A percentile compares a stretch with the other conserved stretches of the same genome.
Conservation (phyloP, 2,797 vertebrate genomes). For the Muscicapa striata region DNA sequence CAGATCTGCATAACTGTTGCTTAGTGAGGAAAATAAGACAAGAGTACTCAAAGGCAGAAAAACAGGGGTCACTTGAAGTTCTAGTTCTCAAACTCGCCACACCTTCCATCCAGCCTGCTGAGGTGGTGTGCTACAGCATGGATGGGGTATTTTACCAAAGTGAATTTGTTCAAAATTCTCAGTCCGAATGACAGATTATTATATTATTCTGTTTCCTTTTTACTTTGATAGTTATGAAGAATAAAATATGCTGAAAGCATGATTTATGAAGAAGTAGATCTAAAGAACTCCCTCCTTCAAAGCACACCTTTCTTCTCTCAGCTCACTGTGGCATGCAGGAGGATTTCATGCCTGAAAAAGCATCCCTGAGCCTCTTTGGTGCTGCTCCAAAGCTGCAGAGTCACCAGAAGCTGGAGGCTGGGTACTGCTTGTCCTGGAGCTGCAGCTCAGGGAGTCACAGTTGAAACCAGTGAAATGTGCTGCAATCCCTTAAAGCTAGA, state of each 20-base stretch:
- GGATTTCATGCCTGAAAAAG: background rate
- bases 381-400: background rate
- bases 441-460: background rate
- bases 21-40: background rate
- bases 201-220: background rate
- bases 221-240: background rate
- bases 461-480: background rate
- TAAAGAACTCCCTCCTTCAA: slow-evolving; percentile 21
- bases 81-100: background rate
- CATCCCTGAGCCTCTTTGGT: background rate
- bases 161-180: background rate
- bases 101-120: background rate
- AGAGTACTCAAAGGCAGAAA: background rate
- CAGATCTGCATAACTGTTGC: background rate
- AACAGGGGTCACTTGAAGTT: background rate
- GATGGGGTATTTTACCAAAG: background rate
- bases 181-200: background rate
- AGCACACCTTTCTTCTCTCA: slow-evolving; percentile 7
- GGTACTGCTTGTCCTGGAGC: background rate
- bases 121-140: background rate
- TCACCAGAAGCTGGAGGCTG: background rate
- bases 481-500: background rate
- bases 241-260: slow-evolving; percentile 43
- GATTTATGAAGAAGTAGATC: slow-evolving; percentile 28
- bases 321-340: background rate